Percentiles rank a stretch among this genome's conserved stretches.
Evolutionary conservation across 2,113 vertebrate genomes (phyloP).

Genomic region (Thalassarche chlororhynchos): DNA sequence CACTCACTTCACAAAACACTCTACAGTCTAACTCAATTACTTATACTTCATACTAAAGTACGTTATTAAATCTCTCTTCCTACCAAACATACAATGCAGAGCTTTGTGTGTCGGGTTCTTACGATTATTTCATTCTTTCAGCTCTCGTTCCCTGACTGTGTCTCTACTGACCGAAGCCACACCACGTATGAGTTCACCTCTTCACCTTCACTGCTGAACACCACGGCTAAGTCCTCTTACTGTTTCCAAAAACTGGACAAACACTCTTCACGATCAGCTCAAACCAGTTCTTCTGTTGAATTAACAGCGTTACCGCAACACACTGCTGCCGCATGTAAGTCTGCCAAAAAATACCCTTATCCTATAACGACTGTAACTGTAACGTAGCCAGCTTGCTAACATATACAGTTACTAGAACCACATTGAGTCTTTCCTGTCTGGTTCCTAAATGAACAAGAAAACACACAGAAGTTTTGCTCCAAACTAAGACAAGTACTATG

Average conservation of each 20-base stretch:
- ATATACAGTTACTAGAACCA: not conserved
- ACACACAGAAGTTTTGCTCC: not conserved
- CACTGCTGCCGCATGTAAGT: not conserved
- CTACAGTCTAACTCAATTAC: not conserved
- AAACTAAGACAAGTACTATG: no score
- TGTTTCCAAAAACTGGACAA: not conserved
- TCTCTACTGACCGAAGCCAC: not conserved
- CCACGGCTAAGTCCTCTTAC: not conserved
- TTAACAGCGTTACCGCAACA: rapidly evolving
- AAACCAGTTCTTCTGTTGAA: not conserved
- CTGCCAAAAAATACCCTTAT: not conserved
- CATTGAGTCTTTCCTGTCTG: not conserved
- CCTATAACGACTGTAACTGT: rapidly evolving
- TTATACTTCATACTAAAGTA: not conserved
- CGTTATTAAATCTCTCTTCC: not conserved
- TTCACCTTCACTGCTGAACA: not conserved
- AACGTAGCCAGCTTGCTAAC: not conserved
- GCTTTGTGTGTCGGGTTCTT: not conserved
- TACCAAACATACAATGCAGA: not conserved
- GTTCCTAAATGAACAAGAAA: not conserved
- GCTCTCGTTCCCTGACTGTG: not conserved
- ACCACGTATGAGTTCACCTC: not conserved
- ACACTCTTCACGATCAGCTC: not conserved
- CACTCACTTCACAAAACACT: not conserved
- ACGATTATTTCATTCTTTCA: not conserved